phyloP scores from a whole-genome alignment of 2,797 vertebrate genomes.

The Acanthiza pusilla region DNA sequence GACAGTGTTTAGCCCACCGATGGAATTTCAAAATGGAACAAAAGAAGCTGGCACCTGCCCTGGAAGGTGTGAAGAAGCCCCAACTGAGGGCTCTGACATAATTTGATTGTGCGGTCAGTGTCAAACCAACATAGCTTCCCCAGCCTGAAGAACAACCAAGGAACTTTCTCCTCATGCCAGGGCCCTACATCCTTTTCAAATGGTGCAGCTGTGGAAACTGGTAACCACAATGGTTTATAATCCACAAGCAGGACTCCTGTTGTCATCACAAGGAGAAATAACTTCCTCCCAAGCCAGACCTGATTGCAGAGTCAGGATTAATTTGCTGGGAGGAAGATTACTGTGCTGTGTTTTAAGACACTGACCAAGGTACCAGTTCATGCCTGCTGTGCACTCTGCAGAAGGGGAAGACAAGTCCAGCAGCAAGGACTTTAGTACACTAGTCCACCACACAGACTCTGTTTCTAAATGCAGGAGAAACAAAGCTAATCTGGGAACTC shows the following conservation, averaged over 20 bases:
- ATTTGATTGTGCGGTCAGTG: background rate
- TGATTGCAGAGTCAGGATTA: background rate
- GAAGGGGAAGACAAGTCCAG: background rate
- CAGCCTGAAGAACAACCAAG: background rate
- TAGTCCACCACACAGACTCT: background rate
- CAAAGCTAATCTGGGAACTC: background rate
- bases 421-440: background rate
- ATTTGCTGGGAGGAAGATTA: background rate
- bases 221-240: background rate
- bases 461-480: background rate
- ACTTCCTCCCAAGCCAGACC: background rate
- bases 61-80: background rate
- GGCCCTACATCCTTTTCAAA: background rate
- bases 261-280: background rate
- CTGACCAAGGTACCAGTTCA: background rate
- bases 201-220: background rate
- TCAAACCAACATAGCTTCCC: background rate
- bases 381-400: background rate
- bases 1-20: background rate
- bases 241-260: background rate
- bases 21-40: background rate
- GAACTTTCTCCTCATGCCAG: background rate
- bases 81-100: background rate
- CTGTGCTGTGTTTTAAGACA: background rate
- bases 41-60: background rate